Conservation (phyloP, 2,888 invertebrate species). For the Cartodere bifasciata region DNA sequence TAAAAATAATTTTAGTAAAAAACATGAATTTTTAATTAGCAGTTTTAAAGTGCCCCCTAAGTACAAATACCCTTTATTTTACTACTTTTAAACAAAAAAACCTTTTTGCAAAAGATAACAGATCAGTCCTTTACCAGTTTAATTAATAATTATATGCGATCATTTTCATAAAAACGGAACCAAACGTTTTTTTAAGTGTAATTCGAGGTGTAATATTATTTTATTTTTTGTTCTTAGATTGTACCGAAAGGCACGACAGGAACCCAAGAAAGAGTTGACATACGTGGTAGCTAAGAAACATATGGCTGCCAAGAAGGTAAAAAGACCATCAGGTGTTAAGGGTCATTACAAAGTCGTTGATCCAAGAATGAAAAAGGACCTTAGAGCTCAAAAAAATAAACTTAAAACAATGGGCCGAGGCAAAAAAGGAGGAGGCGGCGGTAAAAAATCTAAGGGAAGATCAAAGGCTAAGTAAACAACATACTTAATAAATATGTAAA, state of each 20-base stretch:
- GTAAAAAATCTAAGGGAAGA: slow-evolving; percentile 6
- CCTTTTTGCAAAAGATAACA: no score
- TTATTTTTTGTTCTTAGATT: slow-evolving; percentile 58
- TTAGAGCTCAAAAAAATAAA: slow-evolving; percentile 49
- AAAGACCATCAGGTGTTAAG: slow-evolving; percentile 76
- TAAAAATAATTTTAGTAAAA: no score
- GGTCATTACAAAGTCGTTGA: slow-evolving; percentile 93
- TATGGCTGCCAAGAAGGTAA: slow-evolving; percentile 58
- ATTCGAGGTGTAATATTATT: no score
- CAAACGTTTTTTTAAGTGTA: no score
- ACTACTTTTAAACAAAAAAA: no score
- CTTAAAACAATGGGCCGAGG: slow-evolving; percentile 24
- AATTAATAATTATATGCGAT: no score
- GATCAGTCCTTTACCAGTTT: no score
- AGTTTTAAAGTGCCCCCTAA: no score
- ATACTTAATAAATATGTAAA: not conserved
- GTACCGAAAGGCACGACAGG: slow-evolving; percentile 79
- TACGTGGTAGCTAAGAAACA: slow-evolving; percentile 92
- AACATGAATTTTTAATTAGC: no score
- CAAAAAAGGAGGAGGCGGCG: slow-evolving; percentile 19
- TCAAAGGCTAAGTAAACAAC: not conserved
- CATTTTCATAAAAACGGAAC: no score
- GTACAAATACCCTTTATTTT: no score
- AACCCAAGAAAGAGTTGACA: slow-evolving; percentile 78
- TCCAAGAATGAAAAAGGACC: slow-evolving; percentile 90